Evolutionary conservation across 2,797 vertebrate species (phyloP), one percentile per base, ranked within the genome.

Genomic region (Anas capensis): DNA sequence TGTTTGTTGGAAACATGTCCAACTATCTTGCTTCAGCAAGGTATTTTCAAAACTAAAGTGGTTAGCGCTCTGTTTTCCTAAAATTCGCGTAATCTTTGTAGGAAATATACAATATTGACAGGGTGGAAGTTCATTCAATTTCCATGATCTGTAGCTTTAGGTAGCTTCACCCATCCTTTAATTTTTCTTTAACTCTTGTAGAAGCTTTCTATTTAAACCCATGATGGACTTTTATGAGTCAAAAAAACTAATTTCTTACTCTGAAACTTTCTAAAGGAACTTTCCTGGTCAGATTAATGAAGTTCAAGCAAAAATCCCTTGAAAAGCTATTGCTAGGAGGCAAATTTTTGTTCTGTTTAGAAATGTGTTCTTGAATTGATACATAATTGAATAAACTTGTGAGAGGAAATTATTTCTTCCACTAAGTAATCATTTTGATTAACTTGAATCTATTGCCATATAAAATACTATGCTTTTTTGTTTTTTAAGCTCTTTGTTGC

Each of bases 401-500:
- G 49, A 70, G 42, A 44, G 10, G 40, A 84, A 93, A 56, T 51
- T 23, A 62, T 49, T 88, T 90, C 54, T 11, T 90, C n/a, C 70
- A 57, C 24, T 77, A 73, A 93, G 14, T 33, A 91, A n/a, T 70
- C 1, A 7, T 53, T 84, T 88, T 53, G 8, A 38, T 86, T 80
- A 85, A 64, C 19, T 56, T 70, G 21, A 70, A 19, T 60, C 34
- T 83, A 3, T 48, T 71, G 36, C 38, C 76, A 8, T 44, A 31
- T 53, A 13, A 91, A 79, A 40, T 83, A 73, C 20, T 42, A 71
- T 31, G 33, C 80, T 68, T 85, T 18, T 69, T 81, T 87, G 14
- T 14, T 79, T 87, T 93, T 88, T 3, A 93, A 69, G 51, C 33
- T 84, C 82, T 90, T 79, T 86, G 82, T 88, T 91, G 61, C 69